These are phyloP conservation scores for Pelmatolapia mariae DNA, from an alignment of 2,113 vertebrate species.

Conservation along the genomic window DNA sequence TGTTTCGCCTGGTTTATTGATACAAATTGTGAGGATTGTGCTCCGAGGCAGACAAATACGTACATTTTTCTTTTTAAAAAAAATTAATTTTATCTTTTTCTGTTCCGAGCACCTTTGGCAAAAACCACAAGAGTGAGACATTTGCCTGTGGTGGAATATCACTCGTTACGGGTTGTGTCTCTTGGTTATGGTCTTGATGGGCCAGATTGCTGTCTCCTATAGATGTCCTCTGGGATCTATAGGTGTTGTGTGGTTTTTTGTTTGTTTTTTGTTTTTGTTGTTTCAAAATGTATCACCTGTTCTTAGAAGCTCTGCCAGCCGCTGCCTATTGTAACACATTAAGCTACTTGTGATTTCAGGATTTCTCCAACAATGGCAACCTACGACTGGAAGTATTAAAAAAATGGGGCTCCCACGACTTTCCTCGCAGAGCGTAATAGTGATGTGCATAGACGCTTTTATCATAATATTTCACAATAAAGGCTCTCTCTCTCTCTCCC, in stretches of 20 bases:
- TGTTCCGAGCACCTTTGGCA: background rate
- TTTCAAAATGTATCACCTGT: background rate
- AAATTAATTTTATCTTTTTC: background rate
- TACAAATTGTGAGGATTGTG: background rate
- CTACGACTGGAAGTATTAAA: background rate
- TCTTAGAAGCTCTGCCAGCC: background rate
- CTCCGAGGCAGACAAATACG: background rate
- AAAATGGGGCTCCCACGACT: background rate
- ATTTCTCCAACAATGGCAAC: slow-evolving; percentile 14
- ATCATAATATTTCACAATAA: slow-evolving; percentile 15
- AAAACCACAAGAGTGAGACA: background rate
- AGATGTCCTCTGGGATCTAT: background rate
- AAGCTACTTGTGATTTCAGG: background rate
- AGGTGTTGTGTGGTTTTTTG: background rate
- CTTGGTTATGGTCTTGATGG: background rate
- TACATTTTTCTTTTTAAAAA: background rate
- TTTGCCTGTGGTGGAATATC: background rate
- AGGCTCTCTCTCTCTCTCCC: background rate
- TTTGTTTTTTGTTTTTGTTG: background rate
- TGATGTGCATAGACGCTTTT: background rate
- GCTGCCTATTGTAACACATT: background rate
- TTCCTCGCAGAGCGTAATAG: slow-evolving; percentile 1
- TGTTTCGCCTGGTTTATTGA: background rate
- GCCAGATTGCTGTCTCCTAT: background rate
- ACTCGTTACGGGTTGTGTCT: background rate